These are phyloP conservation scores for Cheirogaleus major DNA, from an alignment of 2,797 vertebrate species.

Conservation along the genomic window DNA sequence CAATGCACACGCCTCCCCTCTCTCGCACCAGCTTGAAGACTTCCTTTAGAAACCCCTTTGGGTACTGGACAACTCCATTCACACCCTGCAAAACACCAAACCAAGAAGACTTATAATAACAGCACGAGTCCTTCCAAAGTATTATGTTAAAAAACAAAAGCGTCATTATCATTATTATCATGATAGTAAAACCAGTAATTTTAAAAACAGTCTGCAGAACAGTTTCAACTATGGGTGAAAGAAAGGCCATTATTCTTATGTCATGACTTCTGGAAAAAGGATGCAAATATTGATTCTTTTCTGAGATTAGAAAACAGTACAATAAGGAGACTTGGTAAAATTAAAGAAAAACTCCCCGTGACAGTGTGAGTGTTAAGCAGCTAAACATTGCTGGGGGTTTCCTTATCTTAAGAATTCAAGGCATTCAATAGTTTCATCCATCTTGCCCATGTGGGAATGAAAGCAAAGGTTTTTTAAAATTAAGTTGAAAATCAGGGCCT, in stretches of 20 bases:
- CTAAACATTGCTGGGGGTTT: neutral
- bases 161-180: neutral
- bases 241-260: neutral
- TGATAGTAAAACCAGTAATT: neutral
- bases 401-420: constrained; percentile 7
- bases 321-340: neutral
- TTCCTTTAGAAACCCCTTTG: constrained; percentile 93
- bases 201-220: neutral
- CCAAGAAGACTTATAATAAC: neutral
- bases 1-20: constrained; percentile 93
- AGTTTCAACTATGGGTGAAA: neutral
- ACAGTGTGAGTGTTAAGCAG: neutral
- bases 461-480: neutral
- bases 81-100: constrained; percentile 88
- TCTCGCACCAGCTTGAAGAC: constrained; percentile 91
- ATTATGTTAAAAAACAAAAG: neutral
- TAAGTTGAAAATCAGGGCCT: neutral
- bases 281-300: neutral
- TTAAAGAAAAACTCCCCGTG: neutral
- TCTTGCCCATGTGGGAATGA: neutral
- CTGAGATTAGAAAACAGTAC: neutral
- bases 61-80: constrained; percentile 94
- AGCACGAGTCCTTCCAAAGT: neutral
- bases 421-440: neutral
- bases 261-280: neutral